A percentile compares a stretch with the other conserved stretches of the same genome.
Evolutionary conservation across 1,140 invertebrate species (phyloP).

Genomic region (Octopus bimaculoides): DNA sequence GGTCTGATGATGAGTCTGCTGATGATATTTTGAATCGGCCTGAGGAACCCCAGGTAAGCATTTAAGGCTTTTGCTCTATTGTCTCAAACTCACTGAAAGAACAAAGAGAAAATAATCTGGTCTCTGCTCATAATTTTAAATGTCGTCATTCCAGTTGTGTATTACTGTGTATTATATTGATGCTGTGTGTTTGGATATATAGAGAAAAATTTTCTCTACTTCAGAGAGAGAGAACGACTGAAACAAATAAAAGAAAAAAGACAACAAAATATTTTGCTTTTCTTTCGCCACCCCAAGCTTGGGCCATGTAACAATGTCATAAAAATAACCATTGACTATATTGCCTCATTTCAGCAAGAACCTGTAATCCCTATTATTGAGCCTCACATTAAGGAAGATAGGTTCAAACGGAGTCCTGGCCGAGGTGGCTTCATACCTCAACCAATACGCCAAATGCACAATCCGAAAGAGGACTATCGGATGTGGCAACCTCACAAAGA

Average conservation of each 20-base stretch:
- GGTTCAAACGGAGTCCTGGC: constrained; percentile 19
- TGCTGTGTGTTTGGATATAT: not conserved
- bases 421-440: constrained; percentile 19
- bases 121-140: not conserved
- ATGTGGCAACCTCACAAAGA: constrained; percentile 5
- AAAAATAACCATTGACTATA: no score
- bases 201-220: no score
- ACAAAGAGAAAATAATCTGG: not conserved
- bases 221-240: no score
- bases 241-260: no score
- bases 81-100: no score
- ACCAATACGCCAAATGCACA: constrained; percentile 1
- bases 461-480: not conserved
- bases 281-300: no score
- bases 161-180: not conserved
- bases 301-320: no score
- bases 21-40: constrained; percentile 19
- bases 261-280: not conserved
- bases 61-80: not conserved
- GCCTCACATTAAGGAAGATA: constrained; percentile 18
- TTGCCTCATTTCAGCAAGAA: not conserved
- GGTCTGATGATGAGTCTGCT: constrained; percentile 26
- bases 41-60: constrained; percentile 8
- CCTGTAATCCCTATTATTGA: not conserved
- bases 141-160: not conserved